A percentile compares a stretch with the other conserved stretches of the same genome.
These are phyloP conservation scores for Anastatus disparis DNA, from an alignment of 1,140 invertebrate genomes.

Conservation along the genomic window DNA sequence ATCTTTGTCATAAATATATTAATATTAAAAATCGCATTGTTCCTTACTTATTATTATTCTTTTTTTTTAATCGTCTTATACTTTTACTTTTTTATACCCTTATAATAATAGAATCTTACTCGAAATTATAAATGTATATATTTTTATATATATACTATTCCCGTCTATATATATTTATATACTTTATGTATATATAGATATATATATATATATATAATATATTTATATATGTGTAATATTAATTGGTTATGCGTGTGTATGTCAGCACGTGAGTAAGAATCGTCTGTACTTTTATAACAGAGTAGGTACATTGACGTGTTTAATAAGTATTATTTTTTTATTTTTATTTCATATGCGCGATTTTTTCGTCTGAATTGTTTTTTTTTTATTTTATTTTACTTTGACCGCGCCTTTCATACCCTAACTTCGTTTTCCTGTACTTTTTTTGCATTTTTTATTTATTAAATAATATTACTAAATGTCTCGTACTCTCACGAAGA, in stretches of 20 bases:
- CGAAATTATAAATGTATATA: constrained; percentile 40
- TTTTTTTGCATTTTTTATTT: constrained; percentile 31
- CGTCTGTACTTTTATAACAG: constrained; percentile 17
- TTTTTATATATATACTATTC: constrained; percentile 30
- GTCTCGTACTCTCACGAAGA: constrained; percentile 27
- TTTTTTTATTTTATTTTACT: constrained; percentile 3
- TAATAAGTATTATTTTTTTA: constrained; percentile 35
- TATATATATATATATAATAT: constrained; percentile 9
- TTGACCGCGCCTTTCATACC: not conserved
- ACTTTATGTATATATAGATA: constrained; percentile 22
- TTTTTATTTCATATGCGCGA: constrained; percentile 18
- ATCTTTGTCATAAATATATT: constrained; percentile 51
- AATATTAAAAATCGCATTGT: constrained; percentile 54
- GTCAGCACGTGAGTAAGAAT: constrained; percentile 31
- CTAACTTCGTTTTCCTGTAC: constrained; percentile 11
- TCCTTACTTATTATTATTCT: constrained; percentile 42
- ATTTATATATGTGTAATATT: constrained; percentile 24
- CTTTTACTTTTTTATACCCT: constrained; percentile 33
- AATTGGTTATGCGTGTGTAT: constrained; percentile 40
- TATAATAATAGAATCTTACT: constrained; percentile 33
- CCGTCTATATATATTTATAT: constrained; percentile 10
- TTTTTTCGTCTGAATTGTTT: not conserved
- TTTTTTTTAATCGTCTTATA: constrained; percentile 30
- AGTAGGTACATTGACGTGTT: constrained; percentile 39
- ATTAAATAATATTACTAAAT: too few relatives aligned